phyloP scores from a whole-genome alignment of 2,888 invertebrate species.

The Hirtodrosophila confusa region DNA sequence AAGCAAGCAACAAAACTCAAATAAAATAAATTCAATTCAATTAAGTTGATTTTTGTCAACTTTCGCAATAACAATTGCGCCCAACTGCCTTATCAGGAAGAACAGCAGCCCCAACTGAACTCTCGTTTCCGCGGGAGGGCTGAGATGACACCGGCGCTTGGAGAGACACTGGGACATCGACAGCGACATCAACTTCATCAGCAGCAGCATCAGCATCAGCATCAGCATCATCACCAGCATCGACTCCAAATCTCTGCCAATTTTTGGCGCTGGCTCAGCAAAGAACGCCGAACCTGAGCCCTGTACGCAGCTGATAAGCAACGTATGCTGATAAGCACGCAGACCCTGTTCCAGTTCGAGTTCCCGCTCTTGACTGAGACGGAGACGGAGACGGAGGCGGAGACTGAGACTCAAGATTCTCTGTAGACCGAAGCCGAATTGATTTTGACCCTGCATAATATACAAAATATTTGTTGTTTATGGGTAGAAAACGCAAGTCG shows the following conservation, averaged over 20 bases:
- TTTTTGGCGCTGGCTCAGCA: slow-evolving; percentile 60
- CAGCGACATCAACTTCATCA: slow-evolving; percentile 54
- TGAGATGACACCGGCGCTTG: slow-evolving; percentile 44
- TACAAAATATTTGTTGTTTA: slow-evolving; percentile 81
- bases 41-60: slow-evolving; percentile 35
- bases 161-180: slow-evolving; percentile 40
- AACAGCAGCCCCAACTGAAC: slow-evolving; percentile 31
- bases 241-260: slow-evolving; percentile 53
- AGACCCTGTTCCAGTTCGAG: slow-evolving; percentile 18
- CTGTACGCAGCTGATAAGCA: slow-evolving; percentile 63
- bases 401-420: slow-evolving; percentile 19
- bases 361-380: slow-evolving; percentile 4
- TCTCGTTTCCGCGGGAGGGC: slow-evolving; percentile 34
- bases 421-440: slow-evolving; percentile 47
- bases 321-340: slow-evolving; percentile 70
- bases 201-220: too few relatives aligned
- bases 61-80: slow-evolving; percentile 36
- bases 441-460: slow-evolving; percentile 71
- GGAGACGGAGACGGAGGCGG: slow-evolving; percentile 10
- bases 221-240: slow-evolving; percentile 42
- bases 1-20: slow-evolving; percentile 5
- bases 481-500: slow-evolving; percentile 84
- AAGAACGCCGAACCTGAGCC: slow-evolving; percentile 45
- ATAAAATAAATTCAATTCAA: slow-evolving; percentile 32
- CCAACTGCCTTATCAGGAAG: slow-evolving; percentile 43